A percentile compares a stretch with the other conserved stretches of the same genome.
Conservation (phyloP, 2,888 invertebrate genomes). For the Rotaria macrura region DNA sequence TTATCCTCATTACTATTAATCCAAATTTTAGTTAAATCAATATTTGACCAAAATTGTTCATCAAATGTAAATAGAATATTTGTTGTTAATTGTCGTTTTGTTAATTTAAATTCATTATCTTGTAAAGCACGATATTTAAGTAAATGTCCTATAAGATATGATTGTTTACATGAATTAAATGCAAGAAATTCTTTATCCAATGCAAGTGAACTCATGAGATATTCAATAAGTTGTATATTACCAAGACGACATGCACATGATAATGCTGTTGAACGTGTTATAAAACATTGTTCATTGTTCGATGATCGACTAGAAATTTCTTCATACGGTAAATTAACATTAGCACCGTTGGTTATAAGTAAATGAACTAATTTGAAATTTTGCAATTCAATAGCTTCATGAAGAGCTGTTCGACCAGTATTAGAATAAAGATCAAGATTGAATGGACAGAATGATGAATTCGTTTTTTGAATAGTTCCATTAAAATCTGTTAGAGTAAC, state of each 20-base stretch:
- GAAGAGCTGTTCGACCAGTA: conserved; percentile 27
- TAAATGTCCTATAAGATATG: background rate
- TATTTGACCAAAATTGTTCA: background rate
- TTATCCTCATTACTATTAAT: background rate
- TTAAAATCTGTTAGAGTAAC: conserved; percentile 4
- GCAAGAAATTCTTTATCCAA: conserved; percentile 14
- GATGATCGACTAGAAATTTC: background rate
- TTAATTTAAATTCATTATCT: conserved; percentile 20
- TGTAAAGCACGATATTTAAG: conserved; percentile 17
- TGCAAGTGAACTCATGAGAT: background rate
- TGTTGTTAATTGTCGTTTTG: background rate
- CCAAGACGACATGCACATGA: conserved; percentile 1
- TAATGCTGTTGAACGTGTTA: background rate
- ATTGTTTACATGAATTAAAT: background rate
- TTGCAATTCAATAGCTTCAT: conserved; percentile 24
- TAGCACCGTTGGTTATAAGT: conserved; percentile 26
- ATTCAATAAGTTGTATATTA: conserved; percentile 10
- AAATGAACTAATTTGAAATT: conserved; percentile 25
- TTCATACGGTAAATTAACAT: conserved; percentile 22
- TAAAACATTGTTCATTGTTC: background rate
- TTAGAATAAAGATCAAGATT: conserved; percentile 32
- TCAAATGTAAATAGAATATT: background rate
- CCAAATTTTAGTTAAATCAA: background rate
- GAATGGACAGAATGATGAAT: conserved; percentile 24
- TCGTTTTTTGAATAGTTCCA: background rate